A percentile compares a stretch with the other conserved stretches of the same genome.
Conservation (phyloP, 2,113 vertebrate species). For the Maccullochella peelii region DNA sequence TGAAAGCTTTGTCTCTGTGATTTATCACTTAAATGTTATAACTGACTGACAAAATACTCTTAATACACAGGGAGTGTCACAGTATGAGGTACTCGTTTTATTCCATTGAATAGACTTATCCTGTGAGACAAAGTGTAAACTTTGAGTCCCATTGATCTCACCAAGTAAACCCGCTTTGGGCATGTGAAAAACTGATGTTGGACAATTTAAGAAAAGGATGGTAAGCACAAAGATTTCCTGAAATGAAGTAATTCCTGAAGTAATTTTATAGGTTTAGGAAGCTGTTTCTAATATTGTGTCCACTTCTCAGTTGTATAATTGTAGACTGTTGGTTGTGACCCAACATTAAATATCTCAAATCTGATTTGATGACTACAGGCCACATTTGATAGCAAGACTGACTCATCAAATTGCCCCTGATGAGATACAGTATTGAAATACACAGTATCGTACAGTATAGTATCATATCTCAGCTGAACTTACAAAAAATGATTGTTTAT, state of each 20-base stretch:
- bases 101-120: too few species aligned
- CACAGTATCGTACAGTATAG: too few species aligned
- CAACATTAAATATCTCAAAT: background rate
- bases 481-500: background rate
- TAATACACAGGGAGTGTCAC: too few species aligned
- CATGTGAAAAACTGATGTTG: background rate
- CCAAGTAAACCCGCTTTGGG: background rate
- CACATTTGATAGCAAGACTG: constrained; percentile 10
- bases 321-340: background rate
- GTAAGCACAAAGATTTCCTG: background rate
- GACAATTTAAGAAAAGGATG: background rate
- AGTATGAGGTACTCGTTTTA: too few species aligned
- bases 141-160: background rate
- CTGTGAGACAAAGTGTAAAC: background rate
- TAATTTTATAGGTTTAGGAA: background rate
- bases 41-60: too few species aligned
- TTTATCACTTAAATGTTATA: background rate
- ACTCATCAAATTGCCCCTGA: background rate
- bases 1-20: background rate
- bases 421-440: background rate
- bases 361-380: constrained; percentile 1
- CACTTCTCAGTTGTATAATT: background rate
- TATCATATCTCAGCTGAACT: background rate
- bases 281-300: background rate
- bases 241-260: too few species aligned